Conservation (phyloP, 2,888 invertebrate species). For the Nycteola revayana region DNA sequence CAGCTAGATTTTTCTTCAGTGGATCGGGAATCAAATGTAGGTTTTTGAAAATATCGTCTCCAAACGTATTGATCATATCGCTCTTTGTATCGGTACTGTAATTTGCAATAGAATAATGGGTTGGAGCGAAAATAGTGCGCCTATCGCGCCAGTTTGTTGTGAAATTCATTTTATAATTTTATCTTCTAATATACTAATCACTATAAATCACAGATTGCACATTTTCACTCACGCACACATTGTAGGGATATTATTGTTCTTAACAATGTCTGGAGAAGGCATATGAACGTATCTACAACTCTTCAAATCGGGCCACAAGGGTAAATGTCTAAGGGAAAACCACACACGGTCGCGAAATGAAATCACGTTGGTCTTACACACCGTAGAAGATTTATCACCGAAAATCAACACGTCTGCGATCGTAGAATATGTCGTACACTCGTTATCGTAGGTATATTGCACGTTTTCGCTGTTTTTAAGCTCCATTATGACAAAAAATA, state of each 20-base stretch:
- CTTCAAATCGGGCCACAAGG: conserved; percentile 44
- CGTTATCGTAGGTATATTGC: conserved; percentile 51
- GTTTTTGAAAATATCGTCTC: conserved; percentile 52
- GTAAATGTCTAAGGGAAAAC: conserved; percentile 40
- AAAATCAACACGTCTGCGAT: conserved; percentile 47
- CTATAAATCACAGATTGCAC: conserved; percentile 45
- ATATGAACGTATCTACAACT: conserved; percentile 52
- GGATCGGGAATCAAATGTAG: conserved; percentile 61
- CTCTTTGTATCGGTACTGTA: conserved; percentile 54
- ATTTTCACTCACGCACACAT: conserved; percentile 50
- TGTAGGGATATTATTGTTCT: conserved; percentile 34
- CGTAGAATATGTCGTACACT: conserved; percentile 49
- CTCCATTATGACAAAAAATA: conserved; percentile 73
- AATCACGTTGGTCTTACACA: conserved; percentile 42
- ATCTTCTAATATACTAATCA: conserved; percentile 33
- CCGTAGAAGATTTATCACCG: conserved; percentile 43
- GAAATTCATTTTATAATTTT: conserved; percentile 60
- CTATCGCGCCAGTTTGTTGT: conserved; percentile 52
- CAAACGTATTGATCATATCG: conserved; percentile 50
- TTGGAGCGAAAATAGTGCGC: conserved; percentile 49
- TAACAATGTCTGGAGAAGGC: conserved; percentile 55
- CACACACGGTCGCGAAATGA: conserved; percentile 44
- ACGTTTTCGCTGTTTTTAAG: conserved; percentile 46
- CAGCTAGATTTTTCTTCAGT: conserved; percentile 66
- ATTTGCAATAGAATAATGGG: conserved; percentile 50